phyloP scores from a whole-genome alignment of 1,140 invertebrate genomes.

The Drosophila prosaltans region DNA sequence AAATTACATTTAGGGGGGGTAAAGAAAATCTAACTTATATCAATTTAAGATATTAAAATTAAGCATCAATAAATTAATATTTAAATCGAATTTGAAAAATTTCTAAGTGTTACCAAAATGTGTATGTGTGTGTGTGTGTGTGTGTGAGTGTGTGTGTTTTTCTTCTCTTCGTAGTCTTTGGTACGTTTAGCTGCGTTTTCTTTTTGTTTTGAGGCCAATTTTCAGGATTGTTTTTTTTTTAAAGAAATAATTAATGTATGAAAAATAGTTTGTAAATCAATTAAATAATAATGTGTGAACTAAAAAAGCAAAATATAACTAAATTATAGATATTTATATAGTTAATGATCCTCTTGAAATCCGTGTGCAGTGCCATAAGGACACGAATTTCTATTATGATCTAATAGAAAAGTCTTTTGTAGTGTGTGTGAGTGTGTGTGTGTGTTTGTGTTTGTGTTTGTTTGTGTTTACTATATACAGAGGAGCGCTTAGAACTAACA shows the following conservation, averaged over 20 bases:
- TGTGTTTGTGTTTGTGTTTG: too few relatives aligned
- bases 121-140: slow-evolving; percentile 40
- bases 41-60: neutral
- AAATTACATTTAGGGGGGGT: neutral
- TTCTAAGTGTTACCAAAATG: slow-evolving; percentile 52
- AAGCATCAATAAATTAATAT: neutral
- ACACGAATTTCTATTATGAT: neutral
- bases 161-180: slow-evolving; percentile 56
- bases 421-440: slow-evolving; percentile 11
- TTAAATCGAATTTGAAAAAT: slow-evolving; percentile 49
- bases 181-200: slow-evolving; percentile 79
- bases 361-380: too few relatives aligned
- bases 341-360: too few relatives aligned
- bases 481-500: slow-evolving; percentile 45
- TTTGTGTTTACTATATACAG: slow-evolving; percentile 50
- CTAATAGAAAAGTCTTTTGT: slow-evolving; percentile 27
- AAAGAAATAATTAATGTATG: slow-evolving; percentile 22
- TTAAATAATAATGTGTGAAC: slow-evolving; percentile 45
- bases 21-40: neutral
- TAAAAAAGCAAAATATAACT: slow-evolving; percentile 33
- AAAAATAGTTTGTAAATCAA: slow-evolving; percentile 41
- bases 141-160: neutral
- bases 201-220: slow-evolving; percentile 61
- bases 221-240: slow-evolving; percentile 36
- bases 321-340: neutral